Evolutionary conservation across 1,140 invertebrate species (phyloP).

Genomic region (Ectropis grisescens): DNA sequence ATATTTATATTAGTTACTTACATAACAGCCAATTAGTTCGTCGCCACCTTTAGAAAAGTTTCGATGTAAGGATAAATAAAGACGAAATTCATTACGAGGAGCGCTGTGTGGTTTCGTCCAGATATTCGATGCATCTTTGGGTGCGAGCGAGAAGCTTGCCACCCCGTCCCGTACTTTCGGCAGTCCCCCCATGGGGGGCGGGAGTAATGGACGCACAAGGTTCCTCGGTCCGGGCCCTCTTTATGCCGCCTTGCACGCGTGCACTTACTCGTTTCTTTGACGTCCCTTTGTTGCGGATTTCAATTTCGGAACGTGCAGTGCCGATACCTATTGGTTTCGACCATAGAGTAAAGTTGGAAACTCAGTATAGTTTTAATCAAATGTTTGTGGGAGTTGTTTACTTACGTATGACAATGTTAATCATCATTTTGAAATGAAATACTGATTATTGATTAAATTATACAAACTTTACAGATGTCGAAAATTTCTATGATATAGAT

Average conservation of each 20-base stretch:
- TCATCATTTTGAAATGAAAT: no score
- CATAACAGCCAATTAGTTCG: no score
- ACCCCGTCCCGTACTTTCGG: slow-evolving; percentile 41
- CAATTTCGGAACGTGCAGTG: slow-evolving; percentile 50
- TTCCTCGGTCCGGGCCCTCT: slow-evolving; percentile 51
- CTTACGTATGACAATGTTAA: no score
- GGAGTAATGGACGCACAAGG: slow-evolving; percentile 62
- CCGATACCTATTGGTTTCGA: slow-evolving; percentile 17
- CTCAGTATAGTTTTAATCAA: no score
- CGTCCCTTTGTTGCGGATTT: slow-evolving; percentile 64
- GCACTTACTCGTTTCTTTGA: slow-evolving; percentile 65
- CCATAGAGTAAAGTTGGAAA: no score
- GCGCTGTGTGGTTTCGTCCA: slow-evolving; percentile 55
- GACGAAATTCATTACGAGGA: slow-evolving; percentile 42
- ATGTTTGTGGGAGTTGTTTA: no score
- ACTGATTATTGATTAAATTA: no score
- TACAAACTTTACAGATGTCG: no score
- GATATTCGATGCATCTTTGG: slow-evolving; percentile 60
- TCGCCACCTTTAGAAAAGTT: no score
- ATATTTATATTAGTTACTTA: no score
- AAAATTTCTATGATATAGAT: no score
- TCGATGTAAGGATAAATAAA: slow-evolving; percentile 11
- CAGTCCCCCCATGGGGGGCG: slow-evolving; percentile 21
- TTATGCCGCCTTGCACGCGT: slow-evolving; percentile 57
- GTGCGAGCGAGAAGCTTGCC: slow-evolving; percentile 43